phyloP scores from a whole-genome alignment of 1,140 invertebrate species.

The Lanistes nyassanus region DNA sequence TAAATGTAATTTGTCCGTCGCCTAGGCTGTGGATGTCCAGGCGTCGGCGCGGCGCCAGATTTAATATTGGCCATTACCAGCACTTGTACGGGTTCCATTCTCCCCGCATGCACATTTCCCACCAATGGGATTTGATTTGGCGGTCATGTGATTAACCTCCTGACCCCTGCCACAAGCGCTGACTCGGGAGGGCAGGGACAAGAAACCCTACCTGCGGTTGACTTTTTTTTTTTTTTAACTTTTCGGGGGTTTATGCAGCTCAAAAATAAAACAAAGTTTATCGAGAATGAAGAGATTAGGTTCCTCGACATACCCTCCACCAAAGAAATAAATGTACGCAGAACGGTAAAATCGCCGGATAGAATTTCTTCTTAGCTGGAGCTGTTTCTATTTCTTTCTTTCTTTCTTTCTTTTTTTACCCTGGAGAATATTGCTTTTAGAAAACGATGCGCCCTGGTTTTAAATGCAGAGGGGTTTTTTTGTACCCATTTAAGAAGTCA shows the following conservation, averaged over 20 bases:
- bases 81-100: conserved; percentile 3
- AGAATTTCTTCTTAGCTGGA: too few relatives aligned
- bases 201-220: background rate
- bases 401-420: too few relatives aligned
- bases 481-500: too few relatives aligned
- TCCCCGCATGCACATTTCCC: background rate
- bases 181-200: background rate
- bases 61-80: conserved; percentile 10
- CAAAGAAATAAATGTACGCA: too few relatives aligned
- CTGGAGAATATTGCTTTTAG: too few relatives aligned
- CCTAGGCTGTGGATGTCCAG: background rate
- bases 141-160: background rate
- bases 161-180: background rate
- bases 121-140: conserved; percentile 7
- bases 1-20: background rate
- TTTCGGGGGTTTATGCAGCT: background rate
- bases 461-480: too few relatives aligned
- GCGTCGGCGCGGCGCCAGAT: background rate
- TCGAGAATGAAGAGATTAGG: background rate
- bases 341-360: too few relatives aligned
- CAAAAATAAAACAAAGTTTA: background rate
- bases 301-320: background rate
- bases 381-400: too few relatives aligned
- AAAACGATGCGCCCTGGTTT: too few relatives aligned
- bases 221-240: background rate